Evolutionary conservation across 2,888 invertebrate genomes (phyloP), one percentile per base, ranked within the genome.

Genomic region (Tolmerus cingulatus): DNA sequence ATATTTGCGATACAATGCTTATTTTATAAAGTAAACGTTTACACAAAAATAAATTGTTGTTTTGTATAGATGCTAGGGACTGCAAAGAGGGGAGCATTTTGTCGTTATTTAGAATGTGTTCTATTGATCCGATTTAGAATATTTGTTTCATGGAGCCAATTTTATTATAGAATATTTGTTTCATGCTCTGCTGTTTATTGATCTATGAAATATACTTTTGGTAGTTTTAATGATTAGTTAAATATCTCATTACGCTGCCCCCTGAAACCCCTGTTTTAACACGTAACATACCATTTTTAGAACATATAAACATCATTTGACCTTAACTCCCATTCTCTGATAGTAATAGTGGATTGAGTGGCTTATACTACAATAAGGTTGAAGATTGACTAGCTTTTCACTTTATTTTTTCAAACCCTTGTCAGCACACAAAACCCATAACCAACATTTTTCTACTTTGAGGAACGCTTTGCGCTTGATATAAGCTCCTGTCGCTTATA

Each of bases 401-500:
- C 23, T 19, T 8, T 7, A 8, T 19, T 66, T 4, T 19, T 12
- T 14, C 66, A 23, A n/a, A 12, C 5, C 51, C 16, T 8, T 12
- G 1, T 4, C 8, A 3, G 66, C 2, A 27, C 1, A 12, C 19
- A 23, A 23, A 66, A 19, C 66, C 1, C 66, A 66, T 23, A 3
- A 19, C 2, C 12, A 23, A 46, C 14, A 4, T 27, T 27, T 7
- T 8, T 4, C 66, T 66, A 87, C 79, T 66, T 87, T 14, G 86
- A 79, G 27, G 76, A 89, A 76, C 89, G 88, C 77, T 91, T 91
- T 88, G 96, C 96, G 92, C 97, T 97, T 74, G 97, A 96, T 90
- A 97, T 97, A 87, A 97, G 93, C 92, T 97, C 97, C 88, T 96
- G 94, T 88, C 97, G 93, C 92, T 97, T 97, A 94, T 96, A 97